Evolutionary conservation across 2,113 vertebrate genomes (phyloP).

Genomic region (Oceanodroma tethys): DNA sequence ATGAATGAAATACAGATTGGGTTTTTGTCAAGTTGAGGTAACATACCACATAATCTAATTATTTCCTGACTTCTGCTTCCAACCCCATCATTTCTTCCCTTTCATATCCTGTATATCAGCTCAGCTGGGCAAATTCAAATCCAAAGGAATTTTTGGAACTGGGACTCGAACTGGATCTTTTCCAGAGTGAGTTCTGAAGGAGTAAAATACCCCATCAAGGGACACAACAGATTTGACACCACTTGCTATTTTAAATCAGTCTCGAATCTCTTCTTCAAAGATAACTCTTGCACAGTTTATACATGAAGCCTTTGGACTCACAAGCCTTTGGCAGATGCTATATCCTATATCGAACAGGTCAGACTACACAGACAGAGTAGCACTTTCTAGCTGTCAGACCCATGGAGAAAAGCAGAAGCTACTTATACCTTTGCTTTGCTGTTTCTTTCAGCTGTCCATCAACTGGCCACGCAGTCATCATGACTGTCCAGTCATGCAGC

Average conservation of each 20-base stretch:
- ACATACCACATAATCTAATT: not conserved
- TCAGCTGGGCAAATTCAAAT: not conserved
- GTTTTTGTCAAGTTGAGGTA: not conserved
- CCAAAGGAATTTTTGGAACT: not conserved
- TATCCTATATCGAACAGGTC: not conserved
- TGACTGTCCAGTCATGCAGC: not conserved
- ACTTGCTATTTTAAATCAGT: not conserved
- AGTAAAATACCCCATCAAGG: not conserved
- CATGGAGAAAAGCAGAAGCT: not conserved
- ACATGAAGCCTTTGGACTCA: not conserved
- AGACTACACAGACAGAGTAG: not conserved
- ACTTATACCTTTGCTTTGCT: not conserved
- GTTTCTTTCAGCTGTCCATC: constrained; percentile 41
- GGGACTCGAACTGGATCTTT: not conserved
- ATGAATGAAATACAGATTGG: not conserved
- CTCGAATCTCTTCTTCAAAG: not conserved
- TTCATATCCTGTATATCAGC: not conserved
- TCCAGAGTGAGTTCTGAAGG: not conserved
- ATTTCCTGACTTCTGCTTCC: not conserved
- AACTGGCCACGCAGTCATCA: not conserved
- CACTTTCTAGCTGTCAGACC: not conserved
- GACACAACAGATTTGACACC: not conserved
- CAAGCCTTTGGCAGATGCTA: not conserved
- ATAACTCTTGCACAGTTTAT: not conserved
- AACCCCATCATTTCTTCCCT: not conserved